phyloP scores from a whole-genome alignment of 1,140 invertebrate genomes.

The Pentalonia nigronervosa region DNA sequence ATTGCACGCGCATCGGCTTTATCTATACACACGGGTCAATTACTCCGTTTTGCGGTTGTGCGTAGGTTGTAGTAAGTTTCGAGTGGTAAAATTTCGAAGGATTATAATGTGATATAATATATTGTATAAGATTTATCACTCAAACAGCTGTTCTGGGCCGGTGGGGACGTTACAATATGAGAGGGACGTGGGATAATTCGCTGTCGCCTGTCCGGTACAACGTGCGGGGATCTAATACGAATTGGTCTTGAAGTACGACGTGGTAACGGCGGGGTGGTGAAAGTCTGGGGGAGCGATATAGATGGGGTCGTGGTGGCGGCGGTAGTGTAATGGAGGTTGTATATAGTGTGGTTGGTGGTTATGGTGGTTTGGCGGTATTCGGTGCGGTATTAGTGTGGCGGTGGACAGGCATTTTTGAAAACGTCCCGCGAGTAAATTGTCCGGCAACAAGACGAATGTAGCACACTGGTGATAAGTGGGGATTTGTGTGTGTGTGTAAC shows the following conservation, averaged over 20 bases:
- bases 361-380: not conserved
- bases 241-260: not conserved
- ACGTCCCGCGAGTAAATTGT: not conserved
- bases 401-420: not conserved
- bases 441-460: not conserved
- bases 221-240: not conserved
- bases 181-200: too few species aligned
- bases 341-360: not conserved
- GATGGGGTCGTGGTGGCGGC: not conserved
- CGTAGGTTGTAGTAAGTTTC: not conserved
- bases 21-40: too few species aligned
- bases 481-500: not conserved
- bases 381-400: not conserved
- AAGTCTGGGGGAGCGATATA: too few species aligned
- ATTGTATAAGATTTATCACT: not conserved
- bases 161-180: too few species aligned
- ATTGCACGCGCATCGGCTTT: too few species aligned
- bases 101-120: not conserved
- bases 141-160: too few species aligned
- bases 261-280: too few species aligned
- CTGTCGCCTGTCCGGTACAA: too few species aligned
- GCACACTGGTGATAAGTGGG: not conserved
- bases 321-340: not conserved
- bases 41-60: too few species aligned
- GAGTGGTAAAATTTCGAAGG: not conserved